These are phyloP conservation scores for Lophius americanus DNA, from an alignment of 2,797 vertebrate species.

Conservation along the genomic window DNA sequence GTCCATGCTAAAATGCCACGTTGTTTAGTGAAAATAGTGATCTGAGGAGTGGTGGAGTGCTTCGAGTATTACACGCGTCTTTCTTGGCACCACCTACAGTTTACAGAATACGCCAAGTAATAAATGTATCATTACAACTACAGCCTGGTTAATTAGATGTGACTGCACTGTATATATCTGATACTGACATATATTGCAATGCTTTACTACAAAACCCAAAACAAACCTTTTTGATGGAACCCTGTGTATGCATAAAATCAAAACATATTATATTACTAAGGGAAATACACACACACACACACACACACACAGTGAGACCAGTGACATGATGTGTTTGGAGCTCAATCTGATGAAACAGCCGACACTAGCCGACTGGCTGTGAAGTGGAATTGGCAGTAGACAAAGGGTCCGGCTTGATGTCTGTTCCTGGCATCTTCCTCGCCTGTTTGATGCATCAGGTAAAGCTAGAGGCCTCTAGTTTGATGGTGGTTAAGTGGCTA, in stretches of 20 bases:
- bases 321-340: conserved; percentile 47
- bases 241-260: conserved; percentile 40
- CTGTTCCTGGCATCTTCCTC: no score
- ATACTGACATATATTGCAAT: conserved; percentile 81
- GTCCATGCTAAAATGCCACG: conserved; percentile 39
- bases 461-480: conserved; percentile 49
- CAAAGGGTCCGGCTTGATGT: no score
- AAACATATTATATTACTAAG: conserved; percentile 12
- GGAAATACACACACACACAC: conserved; percentile 39
- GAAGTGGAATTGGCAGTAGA: conserved; percentile 71
- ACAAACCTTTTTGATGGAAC: conserved; percentile 34
- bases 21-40: conserved; percentile 28
- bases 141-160: conserved; percentile 45
- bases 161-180: conserved; percentile 69
- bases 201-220: conserved; percentile 59
- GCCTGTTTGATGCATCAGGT: conserved; percentile 7
- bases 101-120: conserved; percentile 44
- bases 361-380: conserved; percentile 47
- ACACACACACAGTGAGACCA: conserved; percentile 39
- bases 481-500: conserved; percentile 6
- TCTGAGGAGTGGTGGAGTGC: conserved; percentile 4
- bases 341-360: conserved; percentile 51
- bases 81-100: not conserved
- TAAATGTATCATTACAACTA: conserved; percentile 28
- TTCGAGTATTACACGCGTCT: no score